Evolutionary conservation across 1,140 invertebrate species (phyloP).

Genomic region (Theocolax elegans): DNA sequence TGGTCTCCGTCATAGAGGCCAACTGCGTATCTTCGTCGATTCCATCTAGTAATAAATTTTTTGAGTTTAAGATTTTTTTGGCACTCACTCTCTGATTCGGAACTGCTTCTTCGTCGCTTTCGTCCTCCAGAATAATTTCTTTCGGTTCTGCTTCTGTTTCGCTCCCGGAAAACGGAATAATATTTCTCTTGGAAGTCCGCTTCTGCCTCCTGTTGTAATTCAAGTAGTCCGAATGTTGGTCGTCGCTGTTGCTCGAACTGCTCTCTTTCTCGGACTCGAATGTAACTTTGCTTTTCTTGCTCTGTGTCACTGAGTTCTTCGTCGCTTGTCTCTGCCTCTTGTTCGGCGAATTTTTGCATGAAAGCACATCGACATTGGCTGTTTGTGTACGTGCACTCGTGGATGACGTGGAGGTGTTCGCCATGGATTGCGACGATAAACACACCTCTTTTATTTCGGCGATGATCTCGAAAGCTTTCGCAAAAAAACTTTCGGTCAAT

Average conservation of each 20-base stretch:
- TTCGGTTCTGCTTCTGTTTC: background rate
- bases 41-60: background rate
- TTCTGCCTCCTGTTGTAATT: background rate
- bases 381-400: background rate
- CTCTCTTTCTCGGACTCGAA: too few species aligned
- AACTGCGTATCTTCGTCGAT: background rate
- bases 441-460: background rate
- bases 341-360: too few species aligned
- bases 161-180: background rate
- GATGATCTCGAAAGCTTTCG: background rate
- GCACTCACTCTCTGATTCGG: background rate
- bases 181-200: background rate
- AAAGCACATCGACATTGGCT: background rate
- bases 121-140: background rate
- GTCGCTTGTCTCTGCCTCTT: too few species aligned
- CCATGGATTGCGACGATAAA: background rate
- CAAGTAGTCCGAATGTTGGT: background rate
- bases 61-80: background rate
- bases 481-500: background rate
- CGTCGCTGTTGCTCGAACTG: background rate
- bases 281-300: too few species aligned
- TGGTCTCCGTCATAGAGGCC: too few species aligned
- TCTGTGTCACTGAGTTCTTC: too few species aligned
- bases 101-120: background rate
- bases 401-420: background rate